phyloP scores from a whole-genome alignment of 2,113 vertebrate genomes.

The Crypturellus undulatus region DNA sequence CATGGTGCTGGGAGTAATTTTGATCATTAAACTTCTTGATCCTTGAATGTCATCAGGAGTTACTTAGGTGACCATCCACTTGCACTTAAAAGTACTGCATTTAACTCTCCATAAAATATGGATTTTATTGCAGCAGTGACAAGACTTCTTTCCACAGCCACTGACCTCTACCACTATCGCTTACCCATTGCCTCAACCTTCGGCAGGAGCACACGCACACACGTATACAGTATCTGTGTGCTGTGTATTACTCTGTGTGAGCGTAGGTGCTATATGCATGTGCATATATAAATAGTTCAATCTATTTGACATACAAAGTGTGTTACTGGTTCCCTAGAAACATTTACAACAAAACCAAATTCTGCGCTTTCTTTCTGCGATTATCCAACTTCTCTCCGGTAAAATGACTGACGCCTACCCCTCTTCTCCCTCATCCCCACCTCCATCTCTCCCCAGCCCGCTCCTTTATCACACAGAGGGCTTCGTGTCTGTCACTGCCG shows the following conservation, averaged over 20 bases:
- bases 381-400: constrained; percentile 18
- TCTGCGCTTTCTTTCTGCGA: neutral
- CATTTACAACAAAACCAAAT: neutral
- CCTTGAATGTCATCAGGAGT: constrained; percentile 70
- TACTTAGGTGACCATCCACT: constrained; percentile 51
- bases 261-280: neutral
- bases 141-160: constrained; percentile 49
- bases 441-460: neutral
- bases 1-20: constrained; percentile 1
- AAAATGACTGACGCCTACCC: constrained; percentile 13
- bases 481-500: constrained; percentile 12
- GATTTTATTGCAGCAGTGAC: constrained; percentile 82
- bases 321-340: neutral
- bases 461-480: neutral
- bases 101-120: constrained; percentile 80
- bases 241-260: too few species aligned
- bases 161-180: constrained; percentile 66
- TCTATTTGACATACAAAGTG: neutral
- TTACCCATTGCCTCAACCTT: constrained; percentile 48
- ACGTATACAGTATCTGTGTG: neutral
- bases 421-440: neutral
- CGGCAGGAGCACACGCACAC: neutral
- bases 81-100: constrained; percentile 63
- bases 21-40: constrained; percentile 71
- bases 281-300: neutral